phyloP scores from a whole-genome alignment of 2,888 invertebrate genomes.

The Drosophila subquinaria region DNA sequence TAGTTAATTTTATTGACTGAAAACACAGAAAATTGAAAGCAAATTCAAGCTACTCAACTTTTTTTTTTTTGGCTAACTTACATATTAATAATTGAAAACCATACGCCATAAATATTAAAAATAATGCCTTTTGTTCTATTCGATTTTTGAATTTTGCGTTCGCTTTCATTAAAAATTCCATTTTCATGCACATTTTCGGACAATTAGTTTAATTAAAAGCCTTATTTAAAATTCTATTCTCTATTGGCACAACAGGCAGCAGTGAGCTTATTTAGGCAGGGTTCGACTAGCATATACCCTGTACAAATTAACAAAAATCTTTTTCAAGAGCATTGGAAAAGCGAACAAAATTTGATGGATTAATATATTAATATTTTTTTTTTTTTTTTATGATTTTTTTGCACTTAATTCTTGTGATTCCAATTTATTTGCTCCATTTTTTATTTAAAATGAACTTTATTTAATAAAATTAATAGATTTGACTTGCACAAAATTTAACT shows the following conservation, averaged over 20 bases:
- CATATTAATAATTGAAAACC: conserved; percentile 8
- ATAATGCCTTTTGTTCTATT: conserved; percentile 21
- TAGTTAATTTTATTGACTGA: too few relatives aligned
- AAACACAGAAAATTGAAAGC: too few relatives aligned
- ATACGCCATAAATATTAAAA: conserved; percentile 16
- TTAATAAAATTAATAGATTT: too few relatives aligned
- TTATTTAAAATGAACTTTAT: too few relatives aligned
- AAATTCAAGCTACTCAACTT: too few relatives aligned
- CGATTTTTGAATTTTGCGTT: conserved; percentile 11
- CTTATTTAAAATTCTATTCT: conserved; percentile 47
- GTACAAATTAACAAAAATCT: neutral
- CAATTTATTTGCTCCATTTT: too few relatives aligned
- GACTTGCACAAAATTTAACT: neutral
- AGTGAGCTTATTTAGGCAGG: neutral
- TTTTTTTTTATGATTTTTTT: too few relatives aligned
- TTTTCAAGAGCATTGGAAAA: too few relatives aligned
- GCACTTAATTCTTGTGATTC: too few relatives aligned
- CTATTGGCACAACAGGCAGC: neutral
- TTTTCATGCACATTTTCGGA: conserved; percentile 29
- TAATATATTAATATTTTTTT: too few relatives aligned
- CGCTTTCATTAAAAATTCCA: conserved; percentile 40
- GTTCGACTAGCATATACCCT: neutral
- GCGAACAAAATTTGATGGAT: too few relatives aligned
- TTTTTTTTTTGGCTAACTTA: neutral
- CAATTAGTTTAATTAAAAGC: conserved; percentile 72